Percentiles rank a stretch among this genome's conserved stretches.
These are phyloP conservation scores for Magallana gigas DNA, from an alignment of 1,140 invertebrate species.

Conservation along the genomic window DNA sequence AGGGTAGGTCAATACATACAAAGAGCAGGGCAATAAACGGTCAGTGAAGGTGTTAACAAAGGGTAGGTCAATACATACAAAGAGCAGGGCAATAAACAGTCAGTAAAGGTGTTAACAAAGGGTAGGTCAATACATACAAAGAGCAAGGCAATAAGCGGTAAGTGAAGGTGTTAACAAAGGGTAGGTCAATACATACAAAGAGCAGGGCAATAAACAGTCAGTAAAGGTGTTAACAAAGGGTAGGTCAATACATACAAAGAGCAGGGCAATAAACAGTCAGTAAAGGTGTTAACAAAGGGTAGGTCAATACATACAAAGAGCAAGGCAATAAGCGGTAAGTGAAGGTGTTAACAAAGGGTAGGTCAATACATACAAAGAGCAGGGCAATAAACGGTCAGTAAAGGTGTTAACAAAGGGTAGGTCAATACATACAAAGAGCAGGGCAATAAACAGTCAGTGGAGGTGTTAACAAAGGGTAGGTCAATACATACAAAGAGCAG, in stretches of 20 bases:
- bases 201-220: slow-evolving; percentile 63
- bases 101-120: slow-evolving; percentile 63
- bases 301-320: slow-evolving; percentile 43
- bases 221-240: slow-evolving; percentile 64
- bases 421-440: slow-evolving; percentile 67
- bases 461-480: slow-evolving; percentile 65
- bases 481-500: too few relatives aligned
- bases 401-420: neutral
- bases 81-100: too few relatives aligned
- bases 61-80: neutral
- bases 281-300: slow-evolving; percentile 51
- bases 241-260: slow-evolving; percentile 41
- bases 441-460: slow-evolving; percentile 45
- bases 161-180: slow-evolving; percentile 39
- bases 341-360: slow-evolving; percentile 64
- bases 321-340: slow-evolving; percentile 58
- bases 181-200: neutral
- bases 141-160: too few relatives aligned
- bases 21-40: slow-evolving; percentile 64
- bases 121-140: neutral
- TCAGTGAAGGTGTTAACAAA: slow-evolving; percentile 63
- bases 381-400: slow-evolving; percentile 62
- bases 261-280: slow-evolving; percentile 61
- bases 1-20: slow-evolving; percentile 71
- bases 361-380: slow-evolving; percentile 44